Evolutionary conservation across 2,888 invertebrate genomes (phyloP).

Genomic region (Eledone cirrhosa): DNA sequence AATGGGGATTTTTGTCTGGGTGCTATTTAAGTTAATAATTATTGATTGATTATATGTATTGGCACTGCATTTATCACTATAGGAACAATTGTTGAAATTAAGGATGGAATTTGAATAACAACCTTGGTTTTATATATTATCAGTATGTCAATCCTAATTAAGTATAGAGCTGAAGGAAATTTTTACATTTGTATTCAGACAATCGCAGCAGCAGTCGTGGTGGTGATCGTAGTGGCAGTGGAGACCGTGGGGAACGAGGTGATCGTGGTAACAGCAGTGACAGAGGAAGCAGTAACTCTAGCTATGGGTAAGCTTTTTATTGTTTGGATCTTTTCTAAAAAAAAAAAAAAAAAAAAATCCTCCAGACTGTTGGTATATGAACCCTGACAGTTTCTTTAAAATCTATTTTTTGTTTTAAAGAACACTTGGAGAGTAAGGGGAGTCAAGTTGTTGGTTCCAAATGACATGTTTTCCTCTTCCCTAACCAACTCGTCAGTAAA

Average conservation of each 20-base stretch:
- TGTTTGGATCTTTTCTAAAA: background rate
- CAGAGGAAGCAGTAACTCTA: background rate
- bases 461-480: background rate
- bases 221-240: constrained; percentile 18
- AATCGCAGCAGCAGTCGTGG: background rate
- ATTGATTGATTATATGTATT: no score
- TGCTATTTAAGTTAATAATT: no score
- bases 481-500: background rate
- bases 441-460: constrained; percentile 1
- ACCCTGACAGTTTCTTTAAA: background rate
- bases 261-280: constrained; percentile 12
- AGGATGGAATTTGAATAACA: no score
- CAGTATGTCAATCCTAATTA: no score
- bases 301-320: constrained; percentile 12
- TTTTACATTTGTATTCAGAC: no score
- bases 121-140: no score
- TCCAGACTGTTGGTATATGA: background rate
- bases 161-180: no score
- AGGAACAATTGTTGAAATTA: no score
- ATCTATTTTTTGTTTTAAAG: no score
- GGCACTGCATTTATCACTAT: no score
- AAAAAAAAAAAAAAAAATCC: no score
- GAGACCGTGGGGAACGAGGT: background rate
- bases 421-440: background rate
- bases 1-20: no score